Conservation (phyloP, 2,797 vertebrate species). For the Centroberyx gerrardi region DNA sequence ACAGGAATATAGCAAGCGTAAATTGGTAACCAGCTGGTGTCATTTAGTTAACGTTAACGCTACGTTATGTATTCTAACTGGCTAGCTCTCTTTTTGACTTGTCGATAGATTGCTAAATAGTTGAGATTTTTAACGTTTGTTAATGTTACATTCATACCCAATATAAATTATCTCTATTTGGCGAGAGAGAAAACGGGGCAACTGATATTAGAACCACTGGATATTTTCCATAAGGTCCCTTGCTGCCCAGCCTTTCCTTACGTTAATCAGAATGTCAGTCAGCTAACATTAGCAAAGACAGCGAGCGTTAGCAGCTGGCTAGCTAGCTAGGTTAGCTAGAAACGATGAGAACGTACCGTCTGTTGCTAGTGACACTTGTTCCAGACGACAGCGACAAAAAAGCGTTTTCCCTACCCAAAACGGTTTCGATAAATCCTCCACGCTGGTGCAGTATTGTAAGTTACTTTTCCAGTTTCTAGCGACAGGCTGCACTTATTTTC, state of each 20-base stretch:
- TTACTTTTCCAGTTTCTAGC: slow-evolving; percentile 49
- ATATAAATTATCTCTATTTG: background rate
- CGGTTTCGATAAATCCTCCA: background rate
- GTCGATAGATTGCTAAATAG: slow-evolving; percentile 17
- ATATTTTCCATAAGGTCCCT: slow-evolving; percentile 2
- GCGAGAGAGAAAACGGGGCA: background rate
- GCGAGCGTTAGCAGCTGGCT: slow-evolving; percentile 69
- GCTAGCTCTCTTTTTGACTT: background rate
- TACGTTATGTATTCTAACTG: background rate
- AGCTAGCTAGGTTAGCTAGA: slow-evolving; percentile 71
- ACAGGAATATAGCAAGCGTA: background rate
- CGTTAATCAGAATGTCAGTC: slow-evolving; percentile 38
- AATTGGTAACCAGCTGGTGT: background rate
- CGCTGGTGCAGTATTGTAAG: slow-evolving; percentile 14
- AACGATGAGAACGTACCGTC: slow-evolving; percentile 80
- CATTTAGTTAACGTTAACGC: background rate
- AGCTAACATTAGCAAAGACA: slow-evolving; percentile 63
- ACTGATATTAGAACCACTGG: background rate
- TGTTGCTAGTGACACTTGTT: slow-evolving; percentile 71
- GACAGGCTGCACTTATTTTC: slow-evolving; percentile 50
- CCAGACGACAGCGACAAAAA: slow-evolving; percentile 32
- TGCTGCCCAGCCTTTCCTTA: background rate
- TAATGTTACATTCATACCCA: slow-evolving; percentile 1
- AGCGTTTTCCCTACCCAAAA: slow-evolving; percentile 10
- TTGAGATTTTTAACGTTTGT: slow-evolving; percentile 33